Evolutionary conservation across 2,888 invertebrate genomes (phyloP).

Genomic region (Polia nebulosa): DNA sequence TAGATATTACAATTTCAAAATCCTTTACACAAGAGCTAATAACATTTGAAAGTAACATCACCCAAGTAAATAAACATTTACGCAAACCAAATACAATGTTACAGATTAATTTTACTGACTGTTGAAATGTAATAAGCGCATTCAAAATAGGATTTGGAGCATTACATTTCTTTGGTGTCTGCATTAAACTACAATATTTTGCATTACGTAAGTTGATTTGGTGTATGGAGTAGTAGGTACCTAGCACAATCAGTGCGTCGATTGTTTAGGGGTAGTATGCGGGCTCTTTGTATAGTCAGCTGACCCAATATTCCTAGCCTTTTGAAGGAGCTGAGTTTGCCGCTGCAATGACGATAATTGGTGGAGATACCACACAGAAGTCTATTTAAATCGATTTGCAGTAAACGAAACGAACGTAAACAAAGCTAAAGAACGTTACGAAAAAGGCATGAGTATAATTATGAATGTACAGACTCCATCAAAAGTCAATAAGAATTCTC

Average conservation of each 20-base stretch:
- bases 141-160: conserved; percentile 32
- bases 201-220: not conserved
- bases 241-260: not conserved
- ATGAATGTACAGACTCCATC: too few relatives aligned
- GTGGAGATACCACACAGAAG: not conserved
- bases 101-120: conserved; percentile 37
- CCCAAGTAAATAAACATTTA: conserved; percentile 21
- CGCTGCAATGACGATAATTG: not conserved
- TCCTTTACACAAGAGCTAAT: too few relatives aligned
- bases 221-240: not conserved
- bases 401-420: not conserved
- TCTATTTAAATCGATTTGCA: not conserved
- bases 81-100: conserved; percentile 16
- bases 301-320: not conserved
- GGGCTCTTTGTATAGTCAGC: not conserved
- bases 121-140: conserved; percentile 41
- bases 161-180: conserved; percentile 22
- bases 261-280: not conserved
- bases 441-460: too few relatives aligned
- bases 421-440: too few relatives aligned
- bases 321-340: not conserved
- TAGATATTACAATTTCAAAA: too few relatives aligned
- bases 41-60: too few relatives aligned
- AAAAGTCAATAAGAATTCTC: too few relatives aligned
- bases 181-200: conserved; percentile 16